phyloP scores from a whole-genome alignment of 2,888 invertebrate species.

The Brenthis hecate region DNA sequence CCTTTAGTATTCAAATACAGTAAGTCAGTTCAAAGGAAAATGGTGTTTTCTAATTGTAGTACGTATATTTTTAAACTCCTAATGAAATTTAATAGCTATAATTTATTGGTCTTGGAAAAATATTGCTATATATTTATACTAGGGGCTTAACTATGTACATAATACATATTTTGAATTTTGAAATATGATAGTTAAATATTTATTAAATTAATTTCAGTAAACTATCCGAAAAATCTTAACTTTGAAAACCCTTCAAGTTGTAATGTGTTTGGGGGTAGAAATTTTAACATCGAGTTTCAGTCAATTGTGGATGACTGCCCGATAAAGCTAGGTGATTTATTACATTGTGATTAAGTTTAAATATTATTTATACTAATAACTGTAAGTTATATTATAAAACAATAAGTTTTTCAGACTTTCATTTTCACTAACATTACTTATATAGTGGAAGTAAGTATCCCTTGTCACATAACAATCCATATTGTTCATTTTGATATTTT shows the following conservation, averaged over 20 bases:
- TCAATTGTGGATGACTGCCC: conserved; percentile 56
- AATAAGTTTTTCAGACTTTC: too few species aligned
- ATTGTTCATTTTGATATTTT: too few species aligned
- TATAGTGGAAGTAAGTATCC: too few species aligned
- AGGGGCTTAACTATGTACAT: too few species aligned
- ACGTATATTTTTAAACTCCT: conserved; percentile 58
- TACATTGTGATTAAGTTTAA: background rate
- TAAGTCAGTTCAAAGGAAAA: conserved; percentile 85
- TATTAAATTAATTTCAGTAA: conserved; percentile 62
- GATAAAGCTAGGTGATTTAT: conserved; percentile 55
- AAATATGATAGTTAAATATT: conserved; percentile 4
- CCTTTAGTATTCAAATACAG: conserved; percentile 88
- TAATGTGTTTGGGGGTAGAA: conserved; percentile 67
- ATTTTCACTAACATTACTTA: too few species aligned
- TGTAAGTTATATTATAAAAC: background rate
- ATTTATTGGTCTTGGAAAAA: too few species aligned
- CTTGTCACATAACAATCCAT: too few species aligned
- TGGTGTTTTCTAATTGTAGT: conserved; percentile 90
- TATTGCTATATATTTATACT: too few species aligned
- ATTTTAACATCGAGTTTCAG: conserved; percentile 57
- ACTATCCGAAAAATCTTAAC: conserved; percentile 78
- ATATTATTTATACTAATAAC: background rate
- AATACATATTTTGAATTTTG: too few species aligned
- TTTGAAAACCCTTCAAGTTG: conserved; percentile 71
- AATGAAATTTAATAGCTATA: too few species aligned